Conservation (phyloP, 2,888 invertebrate genomes). For the Drepana falcataria region DNA sequence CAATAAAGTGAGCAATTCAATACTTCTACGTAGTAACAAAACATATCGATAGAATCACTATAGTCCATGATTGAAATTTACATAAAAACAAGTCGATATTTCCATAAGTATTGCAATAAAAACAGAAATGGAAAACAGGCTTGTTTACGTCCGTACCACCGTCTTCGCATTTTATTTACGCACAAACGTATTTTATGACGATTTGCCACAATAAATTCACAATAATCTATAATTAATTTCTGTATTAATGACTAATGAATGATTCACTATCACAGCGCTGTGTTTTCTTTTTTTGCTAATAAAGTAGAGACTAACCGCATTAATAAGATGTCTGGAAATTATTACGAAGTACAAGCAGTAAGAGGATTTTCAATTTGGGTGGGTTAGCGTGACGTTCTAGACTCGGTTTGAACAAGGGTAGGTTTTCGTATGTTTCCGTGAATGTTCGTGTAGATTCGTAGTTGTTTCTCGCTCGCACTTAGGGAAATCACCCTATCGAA, state of each 20-base stretch:
- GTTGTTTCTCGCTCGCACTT: slow-evolving; percentile 36
- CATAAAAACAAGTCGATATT: neutral
- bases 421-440: slow-evolving; percentile 32
- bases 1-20: too few species aligned
- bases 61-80: too few species aligned
- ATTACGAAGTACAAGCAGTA: neutral
- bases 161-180: neutral
- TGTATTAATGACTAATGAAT: neutral
- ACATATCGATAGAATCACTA: too few species aligned
- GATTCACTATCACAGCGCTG: neutral
- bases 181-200: neutral
- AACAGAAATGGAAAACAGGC: neutral
- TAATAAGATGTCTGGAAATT: neutral
- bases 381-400: slow-evolving; percentile 13
- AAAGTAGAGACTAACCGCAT: neutral
- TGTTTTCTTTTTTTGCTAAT: neutral
- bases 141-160: neutral
- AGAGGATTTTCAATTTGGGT: neutral
- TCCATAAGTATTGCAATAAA: neutral
- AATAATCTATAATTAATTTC: neutral
- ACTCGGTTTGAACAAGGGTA: slow-evolving; percentile 33
- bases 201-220: neutral
- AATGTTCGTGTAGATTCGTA: slow-evolving; percentile 24
- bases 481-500: slow-evolving; percentile 52
- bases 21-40: too few species aligned